These are phyloP conservation scores for Apogon talboti DNA, from an alignment of 2,797 vertebrate genomes.

Conservation along the genomic window DNA sequence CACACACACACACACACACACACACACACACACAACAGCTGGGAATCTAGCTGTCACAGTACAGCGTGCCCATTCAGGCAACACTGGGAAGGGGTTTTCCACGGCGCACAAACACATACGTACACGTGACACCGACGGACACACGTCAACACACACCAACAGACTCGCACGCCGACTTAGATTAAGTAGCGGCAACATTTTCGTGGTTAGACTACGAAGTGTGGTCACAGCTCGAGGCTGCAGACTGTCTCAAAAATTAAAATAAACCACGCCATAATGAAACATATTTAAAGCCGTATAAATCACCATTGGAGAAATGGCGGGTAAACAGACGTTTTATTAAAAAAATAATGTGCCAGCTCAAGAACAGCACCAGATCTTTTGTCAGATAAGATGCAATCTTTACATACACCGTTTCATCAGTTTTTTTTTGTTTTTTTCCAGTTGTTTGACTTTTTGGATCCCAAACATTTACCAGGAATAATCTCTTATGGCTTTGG, in stretches of 20 bases:
- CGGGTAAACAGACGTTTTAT: slow-evolving; percentile 71
- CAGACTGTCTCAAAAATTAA: slow-evolving; percentile 42
- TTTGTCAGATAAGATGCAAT: slow-evolving; percentile 53
- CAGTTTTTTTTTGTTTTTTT: slow-evolving; percentile 1
- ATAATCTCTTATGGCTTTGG: slow-evolving; percentile 42
- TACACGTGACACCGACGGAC: slow-evolving; percentile 51
- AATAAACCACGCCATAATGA: slow-evolving; percentile 25
- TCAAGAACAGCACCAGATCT: slow-evolving; percentile 35
- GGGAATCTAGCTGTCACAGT: slow-evolving; percentile 79
- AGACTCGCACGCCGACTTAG: slow-evolving; percentile 45
- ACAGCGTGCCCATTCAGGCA: slow-evolving; percentile 77
- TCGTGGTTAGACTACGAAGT: slow-evolving; percentile 56
- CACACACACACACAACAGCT: slow-evolving; percentile 82
- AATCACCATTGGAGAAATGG: slow-evolving; percentile 34
- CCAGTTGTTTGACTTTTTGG: slow-evolving; percentile 1
- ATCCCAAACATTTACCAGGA: slow-evolving; percentile 28
- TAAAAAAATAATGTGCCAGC: slow-evolving; percentile 79
- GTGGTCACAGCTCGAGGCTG: slow-evolving; percentile 46
- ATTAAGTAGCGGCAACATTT: slow-evolving; percentile 63
- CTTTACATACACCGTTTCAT: slow-evolving; percentile 25
- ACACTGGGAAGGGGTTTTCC: slow-evolving; percentile 82
- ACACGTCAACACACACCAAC: slow-evolving; percentile 37
- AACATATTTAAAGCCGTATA: slow-evolving; percentile 27
- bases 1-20: slow-evolving; percentile 49
- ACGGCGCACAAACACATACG: slow-evolving; percentile 43